Evolutionary conservation across 2,888 invertebrate species (phyloP), one percentile per base, ranked within the genome.

Genomic region (Pteria penguin): DNA sequence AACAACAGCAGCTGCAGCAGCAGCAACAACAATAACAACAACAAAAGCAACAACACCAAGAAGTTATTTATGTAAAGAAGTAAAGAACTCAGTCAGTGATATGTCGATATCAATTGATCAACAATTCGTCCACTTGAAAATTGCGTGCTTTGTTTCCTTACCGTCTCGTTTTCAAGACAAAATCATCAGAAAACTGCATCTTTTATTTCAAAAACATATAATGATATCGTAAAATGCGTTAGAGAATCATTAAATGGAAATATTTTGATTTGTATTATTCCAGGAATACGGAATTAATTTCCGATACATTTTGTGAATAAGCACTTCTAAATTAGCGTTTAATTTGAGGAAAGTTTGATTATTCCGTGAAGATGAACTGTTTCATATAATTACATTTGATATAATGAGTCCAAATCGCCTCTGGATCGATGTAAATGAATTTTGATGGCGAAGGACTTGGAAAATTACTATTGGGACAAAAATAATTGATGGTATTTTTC

Each of bases 391-490:
- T 72, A 72, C 65, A 36, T 72, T 57, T 27, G 65, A 32, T 57
- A 57, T 72, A 65, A 72, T 72, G 65, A 65, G 31, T 62, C 32
- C 62, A 36, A 72, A 72, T 72, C 55, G 72, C 65, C 33, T 22
- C 52, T 26, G 55, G 57, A 72, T 72, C 72, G 57, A 72, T 72
- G 57, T 57, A 72, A 72, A 72, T 65, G 72, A 72, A 72, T 72
- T 72, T 72, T 72, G 72, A 72, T 72, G 57, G 72, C 45, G 65
- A 65, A 58, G 58, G 72, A 72, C 54, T 36, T 63, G 32, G 65
- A 65, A 72, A 72, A 72, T 72, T 72, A 72, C 72, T 65, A 52
- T 65, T 54, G 72, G 72, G 72, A 72, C 65, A 72, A 36, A 36
- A 72, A 57, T 65, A 72, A 72, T 72, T 65, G 65, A 65, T 65